Base-by-base conservation (phyloP, 2,113 vertebrate genomes). In the Sitta europaea region DNA sequence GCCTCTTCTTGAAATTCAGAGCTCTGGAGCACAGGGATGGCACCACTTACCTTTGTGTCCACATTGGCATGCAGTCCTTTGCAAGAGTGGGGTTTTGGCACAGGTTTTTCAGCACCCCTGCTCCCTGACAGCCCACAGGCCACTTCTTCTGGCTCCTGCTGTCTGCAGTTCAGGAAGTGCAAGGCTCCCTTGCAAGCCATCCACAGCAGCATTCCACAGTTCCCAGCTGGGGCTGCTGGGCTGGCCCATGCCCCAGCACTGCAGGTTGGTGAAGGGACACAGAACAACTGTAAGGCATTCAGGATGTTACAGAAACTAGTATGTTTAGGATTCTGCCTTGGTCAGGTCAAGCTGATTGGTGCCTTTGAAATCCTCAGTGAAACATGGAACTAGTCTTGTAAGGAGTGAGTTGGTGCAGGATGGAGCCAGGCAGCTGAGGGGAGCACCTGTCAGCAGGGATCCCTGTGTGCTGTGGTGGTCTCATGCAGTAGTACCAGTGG, bases 121-220 rank as follows among this genome's bases (percentile, higher is more conserved):
- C 54, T 86, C 57, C 40, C 58, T 14, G 2, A 28, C 43, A 72
- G 42, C 38, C 43, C 51, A n/a, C 18, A 21, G 58, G 36, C 40
- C 50, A 40, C 40, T 25, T 77, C 62, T 86, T 25, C 48, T 59
- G 62, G 33, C 72, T 83, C 48, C 29, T 1, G 1, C 54, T 7
- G 9, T 57, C 53, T 33, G 59, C 65, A 66, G 47, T 63, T 29
- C 0, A 0, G n/a, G 35, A 38, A 40, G 33, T 3, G 3, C 45
- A 2, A 1, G 1, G 2, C 36, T 87, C 2, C 0, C 61, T 66
- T 66, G 57, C 78, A 50, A 4, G 2, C 43, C 6, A 1, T 31
- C 33, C 5, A 1, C 25, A 78, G 16, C 43, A 81, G 42, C 61
- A 50, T n/a, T 55, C 66, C 55, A 20, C 43, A 47, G 61, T 9